Evolutionary conservation across 2,113 vertebrate species (phyloP), one percentile per base, ranked within the genome.

Genomic region (Chaenocephalus aceratus): DNA sequence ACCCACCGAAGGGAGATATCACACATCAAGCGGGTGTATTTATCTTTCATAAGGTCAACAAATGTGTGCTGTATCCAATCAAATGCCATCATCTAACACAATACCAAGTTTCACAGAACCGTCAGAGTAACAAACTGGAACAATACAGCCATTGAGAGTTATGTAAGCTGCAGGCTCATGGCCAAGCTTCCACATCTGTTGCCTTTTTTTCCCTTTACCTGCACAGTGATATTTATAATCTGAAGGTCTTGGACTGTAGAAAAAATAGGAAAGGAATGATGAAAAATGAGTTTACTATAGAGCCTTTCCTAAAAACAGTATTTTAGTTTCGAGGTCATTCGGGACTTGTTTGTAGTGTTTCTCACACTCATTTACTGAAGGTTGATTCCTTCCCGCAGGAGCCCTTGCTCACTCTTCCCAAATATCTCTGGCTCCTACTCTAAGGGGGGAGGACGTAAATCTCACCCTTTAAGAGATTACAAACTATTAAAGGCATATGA

Each of bases 401-500:
- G 77, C 21, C 36, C 83, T 82, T 74, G 26, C 67, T 79, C 80
- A 65, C 62, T 85, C 75, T 79, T 83, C 82, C 70, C 60, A 78
- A 73, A 79, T 76, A 68, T 77, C 63, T 34, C 36, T 78, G 86
- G 45, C 62, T 66, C 44, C 5, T 4, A 23, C 82, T 72, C 53
- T 34, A 26, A 36, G 78, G 30, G 34, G 41, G n/a, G 59, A 59
- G 77, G 21, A 65, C 69, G 90, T 91, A 89, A 84, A 89, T 92
- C 80, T 88, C 74, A 75, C 51, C 62, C 66, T 67, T 79, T 80
- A 77, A 81, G 80, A 89, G 86, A 93, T 91, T 89, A 87, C 83
- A 89, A 49, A 54, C 83, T 83, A 85, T 89, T 93, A 89, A 86
- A 91, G 67, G 76, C 71, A 86, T 73, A 89, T 79, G 85, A 91